A percentile compares a stretch with the other conserved stretches of the same genome.
Conservation (phyloP, 2,888 invertebrate species). For the Tineola bisselliella region DNA sequence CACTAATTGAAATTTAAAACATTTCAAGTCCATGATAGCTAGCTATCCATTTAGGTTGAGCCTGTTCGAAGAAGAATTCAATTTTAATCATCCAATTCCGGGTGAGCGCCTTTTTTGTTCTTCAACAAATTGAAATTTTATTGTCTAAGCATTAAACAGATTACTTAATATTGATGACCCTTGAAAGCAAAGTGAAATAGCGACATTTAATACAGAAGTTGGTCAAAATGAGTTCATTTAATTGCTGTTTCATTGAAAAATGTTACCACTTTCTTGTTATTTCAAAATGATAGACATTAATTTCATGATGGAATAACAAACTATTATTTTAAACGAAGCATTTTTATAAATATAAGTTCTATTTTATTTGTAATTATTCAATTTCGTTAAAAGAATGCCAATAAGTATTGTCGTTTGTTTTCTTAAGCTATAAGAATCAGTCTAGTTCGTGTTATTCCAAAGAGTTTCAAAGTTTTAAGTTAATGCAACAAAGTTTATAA, state of each 20-base stretch:
- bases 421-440: neutral
- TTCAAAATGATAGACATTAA: too few species aligned
- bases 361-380: too few species aligned
- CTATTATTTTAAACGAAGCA: too few species aligned
- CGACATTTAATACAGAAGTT: slow-evolving; percentile 5
- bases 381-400: neutral
- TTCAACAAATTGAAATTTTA: slow-evolving; percentile 27
- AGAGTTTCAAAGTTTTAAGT: slow-evolving; percentile 17
- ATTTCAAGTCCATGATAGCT: neutral
- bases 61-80: slow-evolving; percentile 14
- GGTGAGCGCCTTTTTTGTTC: slow-evolving; percentile 19
- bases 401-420: neutral
- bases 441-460: slow-evolving; percentile 10
- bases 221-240: neutral
- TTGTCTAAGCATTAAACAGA: slow-evolving; percentile 25
- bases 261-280: too few species aligned
- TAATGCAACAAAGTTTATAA: slow-evolving; percentile 19
- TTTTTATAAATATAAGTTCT: too few species aligned
- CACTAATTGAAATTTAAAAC: too few species aligned
- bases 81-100: slow-evolving; percentile 17
- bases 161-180: slow-evolving; percentile 26
- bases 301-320: too few species aligned
- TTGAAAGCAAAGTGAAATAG: slow-evolving; percentile 14
- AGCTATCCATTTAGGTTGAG: neutral
- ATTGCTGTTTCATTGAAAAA: neutral